Evolutionary conservation across 1,140 invertebrate species (phyloP).

Genomic region (Venturia canescens): DNA sequence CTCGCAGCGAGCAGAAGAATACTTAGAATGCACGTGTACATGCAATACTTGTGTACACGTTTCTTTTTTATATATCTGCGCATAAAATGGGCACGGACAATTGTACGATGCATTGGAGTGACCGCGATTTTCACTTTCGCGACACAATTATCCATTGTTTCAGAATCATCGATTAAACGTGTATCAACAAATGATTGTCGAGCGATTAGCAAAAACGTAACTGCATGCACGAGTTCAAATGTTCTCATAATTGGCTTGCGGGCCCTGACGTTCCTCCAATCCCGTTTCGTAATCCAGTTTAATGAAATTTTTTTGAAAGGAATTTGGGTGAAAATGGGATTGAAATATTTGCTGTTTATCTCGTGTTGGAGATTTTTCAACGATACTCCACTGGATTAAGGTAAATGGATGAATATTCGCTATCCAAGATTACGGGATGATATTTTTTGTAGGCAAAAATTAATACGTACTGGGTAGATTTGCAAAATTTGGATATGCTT

Average conservation of each 20-base stretch:
- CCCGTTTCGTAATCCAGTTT: background rate
- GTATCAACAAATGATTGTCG: slow-evolving; percentile 23
- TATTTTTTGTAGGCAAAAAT: too few species aligned
- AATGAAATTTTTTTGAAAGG: background rate
- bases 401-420: too few species aligned
- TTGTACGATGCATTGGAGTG: slow-evolving; percentile 12
- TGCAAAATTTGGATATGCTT: too few species aligned
- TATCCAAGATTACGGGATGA: too few species aligned
- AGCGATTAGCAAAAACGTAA: too few species aligned
- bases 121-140: slow-evolving; percentile 46
- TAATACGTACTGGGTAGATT: too few species aligned
- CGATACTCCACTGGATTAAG: too few species aligned
- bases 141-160: slow-evolving; percentile 45
- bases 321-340: too few species aligned
- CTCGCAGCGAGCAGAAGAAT: background rate
- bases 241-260: background rate
- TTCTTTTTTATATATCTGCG: background rate
- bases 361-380: too few species aligned
- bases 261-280: background rate
- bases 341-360: too few species aligned
- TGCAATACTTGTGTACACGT: background rate
- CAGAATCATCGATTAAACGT: slow-evolving; percentile 24
- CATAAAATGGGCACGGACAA: background rate
- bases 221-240: slow-evolving; percentile 5
- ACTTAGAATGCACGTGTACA: background rate